phyloP scores from a whole-genome alignment of 2,888 invertebrate genomes.

The Acrobasis repandana region DNA sequence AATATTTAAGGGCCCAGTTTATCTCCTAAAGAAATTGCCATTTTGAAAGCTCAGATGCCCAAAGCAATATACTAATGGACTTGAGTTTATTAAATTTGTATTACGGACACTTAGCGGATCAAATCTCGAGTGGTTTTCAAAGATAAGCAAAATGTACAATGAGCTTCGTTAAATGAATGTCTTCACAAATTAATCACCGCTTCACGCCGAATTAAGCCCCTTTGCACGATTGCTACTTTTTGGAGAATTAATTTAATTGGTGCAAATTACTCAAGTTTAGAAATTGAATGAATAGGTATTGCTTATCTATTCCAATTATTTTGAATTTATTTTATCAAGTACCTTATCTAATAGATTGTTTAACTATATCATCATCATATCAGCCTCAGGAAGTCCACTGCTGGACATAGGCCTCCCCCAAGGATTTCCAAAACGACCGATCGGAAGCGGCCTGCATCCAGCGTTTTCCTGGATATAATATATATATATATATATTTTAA shows the following conservation, averaged over 20 bases:
- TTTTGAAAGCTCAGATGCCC: constrained; percentile 11
- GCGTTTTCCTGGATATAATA: too few species aligned
- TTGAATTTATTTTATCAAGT: neutral
- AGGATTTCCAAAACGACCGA: too few species aligned
- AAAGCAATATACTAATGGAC: constrained; percentile 22
- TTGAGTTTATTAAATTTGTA: constrained; percentile 13
- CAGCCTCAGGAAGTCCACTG: too few species aligned
- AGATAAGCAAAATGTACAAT: constrained; percentile 1
- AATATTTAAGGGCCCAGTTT: constrained; percentile 18
- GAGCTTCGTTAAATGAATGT: neutral
- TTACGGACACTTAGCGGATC: constrained; percentile 5
- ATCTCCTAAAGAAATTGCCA: constrained; percentile 12
- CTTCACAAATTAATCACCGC: neutral
- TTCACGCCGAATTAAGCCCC: neutral
- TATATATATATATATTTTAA: too few species aligned
- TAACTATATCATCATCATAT: too few species aligned
- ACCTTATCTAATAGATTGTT: too few species aligned
- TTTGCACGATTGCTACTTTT: neutral
- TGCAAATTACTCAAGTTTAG: neutral
- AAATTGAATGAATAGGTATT: neutral
- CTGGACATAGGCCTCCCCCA: too few species aligned
- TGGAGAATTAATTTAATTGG: neutral
- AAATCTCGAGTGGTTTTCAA: neutral
- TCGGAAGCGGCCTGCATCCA: too few species aligned
- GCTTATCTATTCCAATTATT: too few species aligned